Evolutionary conservation across 2,113 vertebrate species (phyloP), one percentile per base, ranked within the genome.

Genomic region (Origma solitaria): DNA sequence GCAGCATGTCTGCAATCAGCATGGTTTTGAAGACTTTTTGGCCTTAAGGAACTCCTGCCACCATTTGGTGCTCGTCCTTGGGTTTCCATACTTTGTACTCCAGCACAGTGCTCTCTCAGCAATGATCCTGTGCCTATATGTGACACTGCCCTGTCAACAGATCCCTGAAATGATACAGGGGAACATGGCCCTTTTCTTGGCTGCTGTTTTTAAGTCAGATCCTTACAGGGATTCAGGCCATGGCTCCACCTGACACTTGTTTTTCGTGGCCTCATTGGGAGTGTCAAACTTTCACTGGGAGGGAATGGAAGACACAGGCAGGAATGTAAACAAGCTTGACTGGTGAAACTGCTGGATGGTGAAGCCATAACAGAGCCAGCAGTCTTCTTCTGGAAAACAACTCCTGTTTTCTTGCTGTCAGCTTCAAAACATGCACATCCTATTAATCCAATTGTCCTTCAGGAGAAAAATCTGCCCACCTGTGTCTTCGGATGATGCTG

Each of bases 71-170:
- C 33, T 45, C 45, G 37, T 25, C 23, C 9, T 24, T 81, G 24
- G 10, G 15, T 69, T 83, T 66, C 42, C 4, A 2, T 6, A n/a
- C 22, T 70, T 65, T 27, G 14, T 51, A 31, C 8, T 31, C 24
- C 27, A 88, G 35, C 12, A 31, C 22, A 71, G 18, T n/a, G 31
- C 40, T 82, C 19, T 19, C 53, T 45, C 31, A 73, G 33, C 24
- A 76, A 33, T 2, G 3, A 53, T 21, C 13, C 0, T 0, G 18
- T 28, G 11, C 28, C 40, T 53, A 0, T 18, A 22, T 25, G 14
- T 11, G 8, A 91, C 13, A 38, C 53, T 69, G 27, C 13, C 19
- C 19, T 21, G 11, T 15, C 27, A 79, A 31, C 0, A 60, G 30
- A 51, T 28, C 8, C 7, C 44, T 37, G 35, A 83, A 84, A 81